Evolutionary conservation across 2,888 invertebrate genomes (phyloP).

Genomic region (Camptogramma bilineatum): DNA sequence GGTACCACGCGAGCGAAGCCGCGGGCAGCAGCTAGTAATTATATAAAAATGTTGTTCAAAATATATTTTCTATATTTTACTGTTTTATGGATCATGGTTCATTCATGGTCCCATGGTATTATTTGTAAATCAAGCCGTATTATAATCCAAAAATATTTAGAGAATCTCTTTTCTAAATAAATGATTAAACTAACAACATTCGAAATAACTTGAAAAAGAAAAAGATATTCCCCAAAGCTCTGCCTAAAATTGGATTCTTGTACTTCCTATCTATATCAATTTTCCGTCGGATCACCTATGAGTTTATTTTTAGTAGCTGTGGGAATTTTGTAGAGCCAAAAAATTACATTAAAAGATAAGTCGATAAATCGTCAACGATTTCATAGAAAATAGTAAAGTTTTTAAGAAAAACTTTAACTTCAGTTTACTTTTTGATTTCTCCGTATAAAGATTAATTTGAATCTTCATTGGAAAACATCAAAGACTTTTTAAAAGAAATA

Average conservation of each 20-base stretch:
- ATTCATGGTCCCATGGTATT: too few relatives aligned
- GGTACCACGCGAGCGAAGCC: too few relatives aligned
- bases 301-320: background rate
- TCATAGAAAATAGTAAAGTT: background rate
- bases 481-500: slow-evolving; percentile 1
- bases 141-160: too few relatives aligned
- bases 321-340: background rate
- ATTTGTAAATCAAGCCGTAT: too few relatives aligned
- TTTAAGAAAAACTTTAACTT: background rate
- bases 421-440: background rate
- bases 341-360: background rate
- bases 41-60: too few relatives aligned
- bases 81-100: too few relatives aligned
- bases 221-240: slow-evolving; percentile 23
- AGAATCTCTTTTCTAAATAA: background rate
- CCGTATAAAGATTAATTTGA: background rate
- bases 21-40: too few relatives aligned
- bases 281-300: background rate
- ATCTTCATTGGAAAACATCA: slow-evolving; percentile 1
- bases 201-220: background rate
- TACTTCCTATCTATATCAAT: background rate
- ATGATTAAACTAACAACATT: background rate
- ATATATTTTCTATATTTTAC: too few relatives aligned
- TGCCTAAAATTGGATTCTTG: slow-evolving; percentile 33
- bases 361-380: background rate